Conservation (phyloP, 2,797 vertebrate species). For the Molossus alvarezi region DNA sequence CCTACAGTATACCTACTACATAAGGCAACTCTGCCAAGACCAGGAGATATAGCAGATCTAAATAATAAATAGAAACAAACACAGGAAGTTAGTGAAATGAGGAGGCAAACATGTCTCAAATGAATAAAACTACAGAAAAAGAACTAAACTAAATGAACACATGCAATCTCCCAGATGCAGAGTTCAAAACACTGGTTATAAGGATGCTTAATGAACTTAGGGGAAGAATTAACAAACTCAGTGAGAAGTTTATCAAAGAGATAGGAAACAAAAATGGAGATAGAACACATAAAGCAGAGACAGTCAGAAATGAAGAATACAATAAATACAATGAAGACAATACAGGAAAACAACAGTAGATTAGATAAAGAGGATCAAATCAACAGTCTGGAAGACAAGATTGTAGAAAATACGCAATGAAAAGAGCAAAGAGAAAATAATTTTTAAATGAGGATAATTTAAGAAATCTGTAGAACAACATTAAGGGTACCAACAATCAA, state of each 20-base stretch:
- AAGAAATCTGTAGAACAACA: not conserved
- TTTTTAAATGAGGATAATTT: not conserved
- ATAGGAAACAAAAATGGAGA: not conserved
- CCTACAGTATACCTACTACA: not conserved
- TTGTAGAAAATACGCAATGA: not conserved
- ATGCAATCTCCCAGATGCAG: not conserved
- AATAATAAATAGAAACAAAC: not conserved
- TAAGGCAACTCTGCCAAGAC: not conserved
- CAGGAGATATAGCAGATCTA: not conserved
- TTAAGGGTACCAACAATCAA: not conserved
- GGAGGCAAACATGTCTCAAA: not conserved
- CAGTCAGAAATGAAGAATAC: not conserved
- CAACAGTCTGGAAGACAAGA: not conserved
- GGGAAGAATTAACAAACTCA: not conserved
- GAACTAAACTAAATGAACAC: not conserved
- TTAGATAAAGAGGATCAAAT: not conserved
- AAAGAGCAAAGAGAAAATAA: not conserved
- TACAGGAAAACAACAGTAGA: not conserved
- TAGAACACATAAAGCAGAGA: not conserved
- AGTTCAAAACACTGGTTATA: not conserved
- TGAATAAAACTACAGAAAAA: not conserved
- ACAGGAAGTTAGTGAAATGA: not conserved
- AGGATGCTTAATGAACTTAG: too few relatives aligned
- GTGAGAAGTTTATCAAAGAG: not conserved
- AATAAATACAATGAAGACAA: not conserved